phyloP scores from a whole-genome alignment of 2,888 invertebrate species.

The Glyphotaelius pellucidus region DNA sequence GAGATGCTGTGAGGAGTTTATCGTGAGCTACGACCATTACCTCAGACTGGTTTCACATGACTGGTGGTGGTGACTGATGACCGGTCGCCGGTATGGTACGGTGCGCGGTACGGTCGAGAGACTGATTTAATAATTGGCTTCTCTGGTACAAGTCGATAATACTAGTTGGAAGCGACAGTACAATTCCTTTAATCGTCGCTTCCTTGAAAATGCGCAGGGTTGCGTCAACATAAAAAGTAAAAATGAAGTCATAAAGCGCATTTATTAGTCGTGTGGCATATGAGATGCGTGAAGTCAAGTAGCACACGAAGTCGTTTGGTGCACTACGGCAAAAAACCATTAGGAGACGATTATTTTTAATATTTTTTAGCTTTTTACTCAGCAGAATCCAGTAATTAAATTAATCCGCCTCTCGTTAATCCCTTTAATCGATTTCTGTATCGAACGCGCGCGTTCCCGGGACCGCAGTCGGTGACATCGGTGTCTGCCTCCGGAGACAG shows the following conservation, averaged over 20 bases:
- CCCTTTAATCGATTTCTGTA: too few relatives aligned
- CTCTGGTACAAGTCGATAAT: neutral
- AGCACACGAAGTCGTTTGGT: too few relatives aligned
- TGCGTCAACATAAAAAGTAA: neutral
- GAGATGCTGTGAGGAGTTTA: neutral
- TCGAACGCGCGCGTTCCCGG: too few relatives aligned
- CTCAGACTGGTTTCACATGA: neutral
- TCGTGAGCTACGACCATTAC: neutral
- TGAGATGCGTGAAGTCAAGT: neutral
- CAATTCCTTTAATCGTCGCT: neutral
- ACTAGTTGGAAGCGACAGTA: neutral
- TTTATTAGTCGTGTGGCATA: neutral
- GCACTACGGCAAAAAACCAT: too few relatives aligned
- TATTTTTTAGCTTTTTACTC: neutral
- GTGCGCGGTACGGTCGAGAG: neutral
- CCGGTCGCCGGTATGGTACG: neutral
- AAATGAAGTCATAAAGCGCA: neutral
- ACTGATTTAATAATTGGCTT: neutral
- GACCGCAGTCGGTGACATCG: too few relatives aligned
- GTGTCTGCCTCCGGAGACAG: too few relatives aligned
- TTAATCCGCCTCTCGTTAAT: too few relatives aligned
- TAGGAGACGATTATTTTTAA: too few relatives aligned
- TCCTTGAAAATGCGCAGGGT: neutral
- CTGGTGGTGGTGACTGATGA: neutral
- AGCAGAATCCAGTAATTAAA: neutral